phyloP scores from a whole-genome alignment of 2,113 vertebrate genomes.

The Deroptyus accipitrinus region DNA sequence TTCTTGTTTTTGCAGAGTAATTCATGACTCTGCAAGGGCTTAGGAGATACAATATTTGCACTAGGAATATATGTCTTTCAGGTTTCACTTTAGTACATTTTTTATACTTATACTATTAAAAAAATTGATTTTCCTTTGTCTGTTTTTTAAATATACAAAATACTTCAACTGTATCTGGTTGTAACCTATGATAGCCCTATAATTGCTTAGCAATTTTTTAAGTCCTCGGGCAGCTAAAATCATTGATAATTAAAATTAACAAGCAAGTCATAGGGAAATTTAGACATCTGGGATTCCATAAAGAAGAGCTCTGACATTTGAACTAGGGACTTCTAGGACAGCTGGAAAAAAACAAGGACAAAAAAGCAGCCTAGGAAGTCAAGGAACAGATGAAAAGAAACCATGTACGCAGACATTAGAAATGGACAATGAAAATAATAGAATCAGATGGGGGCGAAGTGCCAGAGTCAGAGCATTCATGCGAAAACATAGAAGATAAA shows the following conservation, averaged over 20 bases:
- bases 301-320: not conserved
- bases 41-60: not conserved
- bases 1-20: not conserved
- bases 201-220: not conserved
- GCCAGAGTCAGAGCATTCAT: not conserved
- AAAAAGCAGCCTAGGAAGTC: not conserved
- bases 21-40: not conserved
- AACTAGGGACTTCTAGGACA: not conserved
- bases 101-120: not conserved
- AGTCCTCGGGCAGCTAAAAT: not conserved
- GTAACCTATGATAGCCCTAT: not conserved
- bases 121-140: not conserved
- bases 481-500: not conserved
- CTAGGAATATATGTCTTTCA: not conserved
- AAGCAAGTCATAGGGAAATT: not conserved
- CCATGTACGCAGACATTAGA: not conserved
- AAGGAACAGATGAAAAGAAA: not conserved
- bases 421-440: not conserved
- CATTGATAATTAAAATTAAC: not conserved
- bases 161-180: not conserved
- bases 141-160: not conserved
- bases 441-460: not conserved
- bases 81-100: not conserved
- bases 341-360: not conserved
- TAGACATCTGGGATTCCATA: not conserved